Percentiles rank a stretch among this genome's conserved stretches.
These are phyloP conservation scores for Drosophila auraria DNA, from an alignment of 1,140 invertebrate species.

Conservation along the genomic window DNA sequence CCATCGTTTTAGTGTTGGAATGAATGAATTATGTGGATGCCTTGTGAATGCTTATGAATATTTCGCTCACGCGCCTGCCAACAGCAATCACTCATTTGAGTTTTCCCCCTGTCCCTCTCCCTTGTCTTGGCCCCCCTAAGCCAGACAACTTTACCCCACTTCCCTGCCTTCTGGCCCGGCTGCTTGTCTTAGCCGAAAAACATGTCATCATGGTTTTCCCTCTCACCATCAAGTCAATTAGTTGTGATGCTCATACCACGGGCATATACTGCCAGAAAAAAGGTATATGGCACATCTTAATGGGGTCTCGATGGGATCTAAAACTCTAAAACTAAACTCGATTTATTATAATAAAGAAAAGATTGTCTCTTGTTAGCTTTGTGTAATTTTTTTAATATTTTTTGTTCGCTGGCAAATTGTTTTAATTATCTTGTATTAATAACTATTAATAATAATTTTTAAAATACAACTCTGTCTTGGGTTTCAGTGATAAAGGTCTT, in stretches of 20 bases:
- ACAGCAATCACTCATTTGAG: conserved; percentile 75
- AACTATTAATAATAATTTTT: no score
- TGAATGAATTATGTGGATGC: conserved; percentile 66
- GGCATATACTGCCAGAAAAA: not conserved
- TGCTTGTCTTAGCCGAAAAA: conserved; percentile 43
- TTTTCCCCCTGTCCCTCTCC: conserved; percentile 11
- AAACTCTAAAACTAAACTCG: no score
- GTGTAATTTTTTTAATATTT: no score
- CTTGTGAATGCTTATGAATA: conserved; percentile 72
- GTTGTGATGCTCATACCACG: conserved; percentile 63
- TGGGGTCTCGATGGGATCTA: no score
- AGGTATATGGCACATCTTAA: not conserved
- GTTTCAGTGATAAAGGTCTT: no score
- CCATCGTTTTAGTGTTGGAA: conserved; percentile 30
- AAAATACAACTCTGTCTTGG: no score
- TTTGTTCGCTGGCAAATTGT: no score
- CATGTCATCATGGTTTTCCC: conserved; percentile 64
- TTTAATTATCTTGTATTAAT: no score
- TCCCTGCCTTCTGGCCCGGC: conserved; percentile 8
- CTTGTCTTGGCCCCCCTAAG: not conserved
- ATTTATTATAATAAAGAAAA: no score
- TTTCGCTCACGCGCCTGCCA: conserved; percentile 78
- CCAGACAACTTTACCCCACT: conserved; percentile 31
- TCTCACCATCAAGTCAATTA: conserved; percentile 68
- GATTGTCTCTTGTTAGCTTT: no score